A percentile compares a stretch with the other conserved stretches of the same genome.
Evolutionary conservation across 2,797 vertebrate genomes (phyloP).

Genomic region (Pelobates cultripes): DNA sequence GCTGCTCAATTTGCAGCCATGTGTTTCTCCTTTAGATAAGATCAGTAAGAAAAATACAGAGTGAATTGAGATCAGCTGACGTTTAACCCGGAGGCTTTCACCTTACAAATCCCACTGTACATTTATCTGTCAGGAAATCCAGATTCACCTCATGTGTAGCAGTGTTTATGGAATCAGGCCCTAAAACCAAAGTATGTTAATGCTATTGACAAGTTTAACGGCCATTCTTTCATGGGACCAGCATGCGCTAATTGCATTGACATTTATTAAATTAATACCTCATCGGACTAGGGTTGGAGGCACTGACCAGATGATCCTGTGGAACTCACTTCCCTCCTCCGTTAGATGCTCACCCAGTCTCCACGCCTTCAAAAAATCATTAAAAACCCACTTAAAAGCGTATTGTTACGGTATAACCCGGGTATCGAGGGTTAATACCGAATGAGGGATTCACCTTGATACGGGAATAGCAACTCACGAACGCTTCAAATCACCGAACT

Average conservation of each 20-base stretch:
- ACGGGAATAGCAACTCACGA: too few species aligned
- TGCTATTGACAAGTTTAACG: not conserved
- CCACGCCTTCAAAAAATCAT: too few species aligned
- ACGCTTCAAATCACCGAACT: too few species aligned
- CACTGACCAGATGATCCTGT: too few species aligned
- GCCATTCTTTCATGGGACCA: not conserved
- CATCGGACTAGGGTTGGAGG: too few species aligned
- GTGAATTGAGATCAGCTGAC: conserved; percentile 57
- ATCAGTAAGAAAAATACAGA: conserved; percentile 67
- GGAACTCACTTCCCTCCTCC: too few species aligned
- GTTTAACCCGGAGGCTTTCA: conserved; percentile 51
- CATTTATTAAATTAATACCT: not conserved
- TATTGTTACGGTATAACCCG: too few species aligned
- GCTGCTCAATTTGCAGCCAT: conserved; percentile 66
- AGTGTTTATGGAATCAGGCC: conserved; percentile 36
- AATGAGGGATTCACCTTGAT: too few species aligned
- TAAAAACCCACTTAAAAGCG: too few species aligned
- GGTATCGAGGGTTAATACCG: too few species aligned
- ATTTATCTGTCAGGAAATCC: conserved; percentile 52
- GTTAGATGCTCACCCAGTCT: too few species aligned
- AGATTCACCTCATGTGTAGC: conserved; percentile 46
- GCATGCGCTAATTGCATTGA: not conserved
- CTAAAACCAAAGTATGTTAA: conserved; percentile 9
- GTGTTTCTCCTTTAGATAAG: conserved; percentile 70
- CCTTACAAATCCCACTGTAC: conserved; percentile 54